Percentiles rank a stretch among this genome's conserved stretches.
Evolutionary conservation across 2,797 vertebrate species (phyloP).

Genomic region (Gadopsis bispinosus): DNA sequence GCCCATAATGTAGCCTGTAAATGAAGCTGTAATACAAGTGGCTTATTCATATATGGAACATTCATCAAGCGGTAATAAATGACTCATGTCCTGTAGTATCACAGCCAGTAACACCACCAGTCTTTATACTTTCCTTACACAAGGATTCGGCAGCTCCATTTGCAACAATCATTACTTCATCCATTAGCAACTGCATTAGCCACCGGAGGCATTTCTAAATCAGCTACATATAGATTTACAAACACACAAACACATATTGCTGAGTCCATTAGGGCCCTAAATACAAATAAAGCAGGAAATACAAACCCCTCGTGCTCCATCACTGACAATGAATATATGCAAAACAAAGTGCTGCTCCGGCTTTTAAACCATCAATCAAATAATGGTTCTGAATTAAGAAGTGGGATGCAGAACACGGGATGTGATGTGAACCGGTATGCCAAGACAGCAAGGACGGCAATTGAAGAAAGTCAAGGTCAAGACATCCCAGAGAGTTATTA

Average conservation of each 20-base stretch:
- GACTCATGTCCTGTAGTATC: conserved; percentile 19
- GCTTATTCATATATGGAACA: conserved; percentile 30
- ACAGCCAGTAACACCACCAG: conserved; percentile 25
- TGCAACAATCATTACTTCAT: conserved; percentile 78
- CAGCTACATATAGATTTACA: conserved; percentile 81
- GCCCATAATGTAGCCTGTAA: conserved; percentile 14
- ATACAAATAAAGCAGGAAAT: conserved; percentile 75
- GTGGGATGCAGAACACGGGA: conserved; percentile 52
- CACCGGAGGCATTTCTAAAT: conserved; percentile 76
- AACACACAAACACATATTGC: conserved; percentile 21
- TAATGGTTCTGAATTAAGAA: conserved; percentile 47
- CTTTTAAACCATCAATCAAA: conserved; percentile 80
- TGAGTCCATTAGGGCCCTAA: conserved; percentile 71
- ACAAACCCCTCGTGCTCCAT: conserved; percentile 67
- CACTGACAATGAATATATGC: conserved; percentile 81
- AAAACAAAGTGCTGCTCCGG: conserved; percentile 73
- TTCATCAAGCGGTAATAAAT: conserved; percentile 48
- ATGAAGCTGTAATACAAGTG: conserved; percentile 37
- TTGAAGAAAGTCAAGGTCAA: conserved; percentile 49
- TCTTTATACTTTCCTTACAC: conserved; percentile 46
- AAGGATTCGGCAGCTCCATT: conserved; percentile 68
- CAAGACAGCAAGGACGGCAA: conserved; percentile 18
- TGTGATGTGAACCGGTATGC: conserved; percentile 58
- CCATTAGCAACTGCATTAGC: conserved; percentile 79
- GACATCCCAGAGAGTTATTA: not conserved